Evolutionary conservation across 2,113 vertebrate species (phyloP), one percentile per base, ranked within the genome.

Genomic region (Thunnus thynnus): DNA sequence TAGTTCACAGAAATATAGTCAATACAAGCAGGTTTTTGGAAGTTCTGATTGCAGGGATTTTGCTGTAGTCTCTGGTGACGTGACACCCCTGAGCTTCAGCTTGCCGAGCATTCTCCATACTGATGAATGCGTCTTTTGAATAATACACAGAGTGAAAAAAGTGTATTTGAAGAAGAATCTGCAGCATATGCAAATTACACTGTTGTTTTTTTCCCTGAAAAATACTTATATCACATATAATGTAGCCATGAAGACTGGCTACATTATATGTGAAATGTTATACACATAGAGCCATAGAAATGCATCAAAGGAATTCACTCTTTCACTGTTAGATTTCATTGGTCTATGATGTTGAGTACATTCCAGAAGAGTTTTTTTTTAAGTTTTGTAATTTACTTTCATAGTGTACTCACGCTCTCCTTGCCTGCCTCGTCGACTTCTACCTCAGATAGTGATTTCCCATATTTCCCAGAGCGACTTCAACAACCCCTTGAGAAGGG

Each of bases 91-190:
- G 81, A 87, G 82, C 74, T 18, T 60, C 55, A 20, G 84, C 84
- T 67, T 67, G 87, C 82, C 80, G 78, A 84, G 75, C 46, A 60
- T 75, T 77, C 66, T 63, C 63, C 82, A 54, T 57, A 72, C 85
- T 84, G 82, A 91, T 87, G 72, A 89, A 87, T 86, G 78, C 76
- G 86, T 91, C 80, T 87, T 87, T 46, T 82, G 61, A 88, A 88
- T 81, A 88, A 90, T 78, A 79, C 73, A 74, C 63, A 75, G 55
- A 85, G 62, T 52, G 30, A 82, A 86, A 65, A 51, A 62, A 73
- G 30, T 11, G 47, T 76, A 76, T 81, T 72, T 46, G 20, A 61
- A 41, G 70, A 77, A 50, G 51, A 78, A 71, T 46, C 75, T 80
- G 77, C 68, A 67, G 61, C 12, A 17, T 51, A 22, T 0, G 70